These are phyloP conservation scores for Hoplodrina blanda DNA, from an alignment of 2,888 invertebrate species.

Conservation along the genomic window DNA sequence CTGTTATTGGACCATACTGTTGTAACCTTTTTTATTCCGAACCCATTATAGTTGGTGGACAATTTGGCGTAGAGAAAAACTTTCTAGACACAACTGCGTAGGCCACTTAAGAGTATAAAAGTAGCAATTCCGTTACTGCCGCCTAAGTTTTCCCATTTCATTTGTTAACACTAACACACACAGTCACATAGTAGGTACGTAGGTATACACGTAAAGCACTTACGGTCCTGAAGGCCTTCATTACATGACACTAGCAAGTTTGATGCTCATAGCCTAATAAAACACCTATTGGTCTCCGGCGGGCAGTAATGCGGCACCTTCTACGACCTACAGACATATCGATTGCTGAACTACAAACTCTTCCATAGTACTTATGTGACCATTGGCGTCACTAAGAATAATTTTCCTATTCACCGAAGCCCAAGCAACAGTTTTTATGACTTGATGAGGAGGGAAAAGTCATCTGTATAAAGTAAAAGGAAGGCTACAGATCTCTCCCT, in stretches of 20 bases:
- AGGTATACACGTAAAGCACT: constrained; percentile 18
- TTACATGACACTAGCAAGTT: constrained; percentile 56
- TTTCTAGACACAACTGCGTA: not conserved
- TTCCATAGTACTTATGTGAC: constrained; percentile 24
- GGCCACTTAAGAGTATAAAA: not conserved
- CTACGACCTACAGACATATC: constrained; percentile 65
- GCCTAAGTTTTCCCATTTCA: constrained; percentile 30
- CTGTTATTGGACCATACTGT: not conserved
- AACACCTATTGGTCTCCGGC: constrained; percentile 59
- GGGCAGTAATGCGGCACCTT: constrained; percentile 58
- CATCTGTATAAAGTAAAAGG: constrained; percentile 37
- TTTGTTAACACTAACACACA: constrained; percentile 14
- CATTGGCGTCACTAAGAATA: constrained; percentile 32
- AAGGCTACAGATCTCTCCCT: constrained; percentile 31
- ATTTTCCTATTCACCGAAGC: constrained; percentile 34
- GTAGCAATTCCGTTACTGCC: constrained; percentile 5
- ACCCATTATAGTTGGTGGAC: not conserved
- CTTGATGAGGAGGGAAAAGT: constrained; percentile 26
- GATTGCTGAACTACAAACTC: constrained; percentile 58
- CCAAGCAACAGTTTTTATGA: constrained; percentile 49
- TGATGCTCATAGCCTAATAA: constrained; percentile 60
- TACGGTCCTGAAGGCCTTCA: constrained; percentile 47
- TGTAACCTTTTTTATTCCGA: not conserved
- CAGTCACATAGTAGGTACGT: not conserved
- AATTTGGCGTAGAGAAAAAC: not conserved